Conservation (phyloP, 2,113 vertebrate species). For the Marmota flaviventris region DNA sequence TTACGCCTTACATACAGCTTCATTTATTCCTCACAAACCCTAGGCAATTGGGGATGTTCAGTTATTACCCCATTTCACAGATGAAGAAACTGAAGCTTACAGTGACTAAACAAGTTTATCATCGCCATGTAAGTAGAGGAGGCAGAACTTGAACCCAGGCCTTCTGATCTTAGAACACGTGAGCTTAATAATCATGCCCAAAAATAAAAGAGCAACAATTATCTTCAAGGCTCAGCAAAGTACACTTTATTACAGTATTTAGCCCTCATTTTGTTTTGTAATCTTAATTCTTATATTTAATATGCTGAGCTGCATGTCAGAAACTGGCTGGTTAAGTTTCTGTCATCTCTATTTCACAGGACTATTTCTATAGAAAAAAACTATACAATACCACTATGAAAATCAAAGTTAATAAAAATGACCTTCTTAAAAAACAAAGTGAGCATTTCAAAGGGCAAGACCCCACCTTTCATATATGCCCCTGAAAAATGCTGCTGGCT, state of each 20-base stretch:
- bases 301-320: background rate
- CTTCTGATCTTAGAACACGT: background rate
- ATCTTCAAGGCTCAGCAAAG: slow-evolving; percentile 51
- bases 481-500: background rate
- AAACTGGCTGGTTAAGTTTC: slow-evolving; percentile 51
- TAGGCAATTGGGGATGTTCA: background rate
- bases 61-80: slow-evolving; percentile 24
- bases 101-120: background rate
- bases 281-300: slow-evolving; percentile 24
- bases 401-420: slow-evolving; percentile 49
- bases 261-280: slow-evolving; percentile 18
- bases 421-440: slow-evolving; percentile 30
- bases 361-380: slow-evolving; percentile 56
- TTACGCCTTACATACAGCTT: background rate
- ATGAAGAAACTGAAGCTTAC: background rate
- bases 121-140: background rate
- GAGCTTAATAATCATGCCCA: background rate
- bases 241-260: background rate
- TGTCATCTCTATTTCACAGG: slow-evolving; percentile 52
- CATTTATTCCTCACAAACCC: slow-evolving; percentile 20
- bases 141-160: background rate
- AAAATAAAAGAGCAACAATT: slow-evolving; percentile 56
- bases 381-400: slow-evolving; percentile 36
- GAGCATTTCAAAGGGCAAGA: slow-evolving; percentile 5
- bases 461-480: background rate